These are phyloP conservation scores for Hirtodrosophila alboralis DNA, from an alignment of 2,888 invertebrate genomes.

Conservation along the genomic window DNA sequence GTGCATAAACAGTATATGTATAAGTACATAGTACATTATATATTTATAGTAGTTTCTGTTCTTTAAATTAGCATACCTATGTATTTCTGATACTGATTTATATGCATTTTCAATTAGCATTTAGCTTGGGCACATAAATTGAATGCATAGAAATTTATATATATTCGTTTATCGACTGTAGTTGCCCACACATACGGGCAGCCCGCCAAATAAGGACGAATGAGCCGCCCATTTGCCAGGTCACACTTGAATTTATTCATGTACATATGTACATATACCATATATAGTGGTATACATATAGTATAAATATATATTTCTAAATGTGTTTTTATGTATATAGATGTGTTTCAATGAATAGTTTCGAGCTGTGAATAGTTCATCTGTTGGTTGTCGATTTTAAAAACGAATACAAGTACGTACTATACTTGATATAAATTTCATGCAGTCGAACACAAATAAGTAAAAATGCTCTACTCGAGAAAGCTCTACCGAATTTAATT, in stretches of 20 bases:
- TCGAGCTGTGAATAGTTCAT: slow-evolving; percentile 18
- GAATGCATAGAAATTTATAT: slow-evolving; percentile 16
- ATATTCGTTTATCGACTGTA: neutral
- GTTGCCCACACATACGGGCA: slow-evolving; percentile 7
- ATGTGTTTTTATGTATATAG: too few species aligned
- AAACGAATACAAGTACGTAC: too few species aligned
- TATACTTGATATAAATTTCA: too few species aligned
- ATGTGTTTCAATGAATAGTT: too few species aligned
- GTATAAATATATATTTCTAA: neutral
- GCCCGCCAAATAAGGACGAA: slow-evolving; percentile 1
- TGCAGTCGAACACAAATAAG: too few species aligned
- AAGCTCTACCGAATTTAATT: too few species aligned
- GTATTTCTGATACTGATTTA: slow-evolving; percentile 50
- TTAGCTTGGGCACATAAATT: slow-evolving; percentile 55
- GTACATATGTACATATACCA: neutral
- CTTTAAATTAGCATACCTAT: slow-evolving; percentile 19
- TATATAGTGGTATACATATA: neutral
- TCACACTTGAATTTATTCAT: slow-evolving; percentile 9
- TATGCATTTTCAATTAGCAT: slow-evolving; percentile 66
- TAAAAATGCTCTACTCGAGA: too few species aligned
- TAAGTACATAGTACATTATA: too few species aligned
- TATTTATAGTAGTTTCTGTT: too few species aligned
- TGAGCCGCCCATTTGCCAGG: slow-evolving; percentile 3
- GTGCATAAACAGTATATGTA: too few species aligned
- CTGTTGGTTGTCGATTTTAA: too few species aligned